phyloP scores from a whole-genome alignment of 2,888 invertebrate genomes.

The Nephrocerus scutellatus region DNA sequence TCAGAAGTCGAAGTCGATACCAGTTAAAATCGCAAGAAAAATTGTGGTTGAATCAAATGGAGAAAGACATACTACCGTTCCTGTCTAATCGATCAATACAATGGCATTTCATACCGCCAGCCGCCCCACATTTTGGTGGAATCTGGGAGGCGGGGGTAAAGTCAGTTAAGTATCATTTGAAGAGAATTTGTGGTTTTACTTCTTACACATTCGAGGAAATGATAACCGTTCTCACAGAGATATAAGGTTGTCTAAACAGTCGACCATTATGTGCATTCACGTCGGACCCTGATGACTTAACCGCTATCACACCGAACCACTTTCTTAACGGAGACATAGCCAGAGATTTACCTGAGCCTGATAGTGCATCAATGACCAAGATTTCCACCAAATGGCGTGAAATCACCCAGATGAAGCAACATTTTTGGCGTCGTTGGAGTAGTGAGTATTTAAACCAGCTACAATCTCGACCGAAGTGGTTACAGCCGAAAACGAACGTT shows the following conservation, averaged over 20 bases:
- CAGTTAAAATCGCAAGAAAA: too few relatives aligned
- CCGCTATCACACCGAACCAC: slow-evolving; percentile 15
- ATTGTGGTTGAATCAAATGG: too few relatives aligned
- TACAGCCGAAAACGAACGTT: slow-evolving; percentile 7
- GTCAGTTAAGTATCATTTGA: slow-evolving; percentile 15
- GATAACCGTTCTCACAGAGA: slow-evolving; percentile 9
- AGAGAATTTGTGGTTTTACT: slow-evolving; percentile 6
- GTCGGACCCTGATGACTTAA: slow-evolving; percentile 11
- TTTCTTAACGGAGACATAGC: slow-evolving; percentile 13
- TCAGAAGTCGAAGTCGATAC: too few relatives aligned
- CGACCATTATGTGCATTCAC: slow-evolving; percentile 13
- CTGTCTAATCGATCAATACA: too few relatives aligned
- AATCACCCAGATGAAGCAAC: slow-evolving; percentile 16
- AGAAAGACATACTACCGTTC: too few relatives aligned
- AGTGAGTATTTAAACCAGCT: slow-evolving; percentile 16
- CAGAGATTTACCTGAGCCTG: slow-evolving; percentile 12
- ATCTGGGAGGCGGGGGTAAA: slow-evolving; percentile 20
- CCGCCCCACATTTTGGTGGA: slow-evolving; percentile 19
- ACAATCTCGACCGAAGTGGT: slow-evolving; percentile 14
- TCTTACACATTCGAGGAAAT: slow-evolving; percentile 15
- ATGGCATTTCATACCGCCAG: slow-evolving; percentile 17
- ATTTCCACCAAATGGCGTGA: too few relatives aligned
- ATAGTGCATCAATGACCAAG: too few relatives aligned
- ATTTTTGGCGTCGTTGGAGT: slow-evolving; percentile 18
- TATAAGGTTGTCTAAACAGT: slow-evolving; percentile 14